A percentile compares a stretch with the other conserved stretches of the same genome.
These are phyloP conservation scores for Heliconius nattereri DNA, from an alignment of 1,140 invertebrate genomes.

Conservation along the genomic window DNA sequence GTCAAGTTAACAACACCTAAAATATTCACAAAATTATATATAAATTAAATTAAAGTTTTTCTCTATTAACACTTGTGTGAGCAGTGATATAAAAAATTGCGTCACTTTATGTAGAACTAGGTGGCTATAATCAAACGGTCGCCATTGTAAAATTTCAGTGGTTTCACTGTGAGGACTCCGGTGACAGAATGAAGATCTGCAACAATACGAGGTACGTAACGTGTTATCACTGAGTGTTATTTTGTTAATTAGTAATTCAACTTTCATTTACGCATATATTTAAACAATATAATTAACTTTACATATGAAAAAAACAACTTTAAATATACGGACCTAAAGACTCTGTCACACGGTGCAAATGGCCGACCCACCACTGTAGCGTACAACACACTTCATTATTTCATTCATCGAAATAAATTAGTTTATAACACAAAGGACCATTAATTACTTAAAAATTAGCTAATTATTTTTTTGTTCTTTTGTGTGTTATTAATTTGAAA, in stretches of 20 bases:
- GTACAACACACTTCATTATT: conserved; percentile 71
- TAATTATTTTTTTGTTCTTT: conserved; percentile 52
- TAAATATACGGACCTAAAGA: conserved; percentile 76
- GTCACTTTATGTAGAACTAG: conserved; percentile 58
- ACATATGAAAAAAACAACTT: conserved; percentile 53
- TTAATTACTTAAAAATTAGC: conserved; percentile 51
- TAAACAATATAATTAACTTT: conserved; percentile 57
- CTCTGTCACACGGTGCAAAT: conserved; percentile 79
- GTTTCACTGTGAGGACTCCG: conserved; percentile 75
- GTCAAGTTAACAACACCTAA: conserved; percentile 43
- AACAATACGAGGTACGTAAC: conserved; percentile 76
- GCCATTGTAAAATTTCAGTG: conserved; percentile 79
- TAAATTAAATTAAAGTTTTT: conserved; percentile 57
- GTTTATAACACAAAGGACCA: conserved; percentile 43
- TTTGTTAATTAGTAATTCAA: conserved; percentile 52
- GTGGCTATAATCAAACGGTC: conserved; percentile 70
- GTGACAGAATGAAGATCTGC: conserved; percentile 77
- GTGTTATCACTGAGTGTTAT: conserved; percentile 67
- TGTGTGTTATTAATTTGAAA: conserved; percentile 25
- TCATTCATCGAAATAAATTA: conserved; percentile 38
- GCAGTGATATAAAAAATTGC: conserved; percentile 54
- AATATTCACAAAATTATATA: conserved; percentile 54
- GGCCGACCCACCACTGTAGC: conserved; percentile 80
- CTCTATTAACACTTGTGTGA: conserved; percentile 42
- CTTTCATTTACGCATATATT: conserved; percentile 75